These are phyloP conservation scores for Lipotes vexillifer DNA, from an alignment of 2,113 vertebrate species.

Conservation along the genomic window DNA sequence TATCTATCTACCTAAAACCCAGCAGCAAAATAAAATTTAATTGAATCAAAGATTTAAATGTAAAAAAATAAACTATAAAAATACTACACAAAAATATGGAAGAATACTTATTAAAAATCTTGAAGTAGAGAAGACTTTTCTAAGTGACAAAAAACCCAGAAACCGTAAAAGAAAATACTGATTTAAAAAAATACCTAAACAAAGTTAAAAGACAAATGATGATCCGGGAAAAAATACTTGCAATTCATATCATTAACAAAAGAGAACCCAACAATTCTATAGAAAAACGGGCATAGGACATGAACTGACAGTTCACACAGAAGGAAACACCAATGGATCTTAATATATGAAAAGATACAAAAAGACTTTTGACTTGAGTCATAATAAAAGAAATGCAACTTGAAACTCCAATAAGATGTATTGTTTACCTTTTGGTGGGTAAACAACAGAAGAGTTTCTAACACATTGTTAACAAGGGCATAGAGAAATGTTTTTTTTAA, in stretches of 20 bases:
- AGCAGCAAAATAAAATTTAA: neutral
- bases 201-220: neutral
- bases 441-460: neutral
- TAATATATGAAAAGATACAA: neutral
- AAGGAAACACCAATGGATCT: neutral
- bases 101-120: neutral
- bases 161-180: neutral
- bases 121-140: neutral
- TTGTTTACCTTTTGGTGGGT: neutral
- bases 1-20: neutral
- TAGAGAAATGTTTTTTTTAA: neutral
- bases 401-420: neutral
- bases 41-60: neutral
- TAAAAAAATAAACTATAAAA: neutral
- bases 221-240: neutral
- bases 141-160: neutral
- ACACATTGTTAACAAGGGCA: neutral
- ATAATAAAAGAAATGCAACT: neutral
- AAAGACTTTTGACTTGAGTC: neutral
- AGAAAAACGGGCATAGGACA: neutral
- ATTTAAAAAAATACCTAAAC: neutral
- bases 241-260: neutral
- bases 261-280: neutral
- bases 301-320: neutral
- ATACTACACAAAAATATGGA: neutral